Base-by-base conservation (phyloP, 2,888 invertebrate species). In the Drosophila greeni region DNA sequence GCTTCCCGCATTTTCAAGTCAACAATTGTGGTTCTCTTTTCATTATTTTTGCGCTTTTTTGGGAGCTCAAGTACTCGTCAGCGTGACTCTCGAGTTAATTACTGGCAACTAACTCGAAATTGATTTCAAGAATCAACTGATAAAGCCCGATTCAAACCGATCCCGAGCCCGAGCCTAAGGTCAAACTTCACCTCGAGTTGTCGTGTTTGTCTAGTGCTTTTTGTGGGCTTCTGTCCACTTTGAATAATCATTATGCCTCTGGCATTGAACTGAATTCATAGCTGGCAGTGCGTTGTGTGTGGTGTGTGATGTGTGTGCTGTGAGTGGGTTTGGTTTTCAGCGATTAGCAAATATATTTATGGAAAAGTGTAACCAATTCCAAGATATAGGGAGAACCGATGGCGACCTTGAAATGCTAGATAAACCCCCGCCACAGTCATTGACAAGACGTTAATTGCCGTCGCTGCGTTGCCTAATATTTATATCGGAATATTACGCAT, bases 191-290 rank as follows among this genome's bases (percentile, higher is more conserved):
- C 31, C 53, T 67, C 52, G 52, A 59, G 33, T 65, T 71, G 52
- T 65, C 55, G 55, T 45, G 45, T 52, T 60, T 43, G 29, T 49
- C 37, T 51, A 66, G 58, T 67, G 55, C 54, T 33, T 57, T 55
- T 70, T 61, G 53, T 62, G 43, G 55, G 47, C 47, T 47, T 64
- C 57, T 52, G 37, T 56, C 51, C 39, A 51, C 43, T 56, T 69
- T 57, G 66, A 66, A 71, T 71, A 72, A 74, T 76, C 66, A 75
- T 78, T 66, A 52, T 64, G 45, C 66, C 67, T 84, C 67, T 84
- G 85, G 75, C 83, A 85, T 85, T 84, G 83, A 85, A 73, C 85
- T 69, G 70, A 72, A 78, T 84, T 74, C 51, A 55, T 56, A 26
- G 36, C 24, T 58, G 45, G 29, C 37, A 26, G 31, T 52, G 47